A percentile compares a stretch with the other conserved stretches of the same genome.
Evolutionary conservation across 2,797 vertebrate genomes (phyloP).

Genomic region (Ceyx erithaca): DNA sequence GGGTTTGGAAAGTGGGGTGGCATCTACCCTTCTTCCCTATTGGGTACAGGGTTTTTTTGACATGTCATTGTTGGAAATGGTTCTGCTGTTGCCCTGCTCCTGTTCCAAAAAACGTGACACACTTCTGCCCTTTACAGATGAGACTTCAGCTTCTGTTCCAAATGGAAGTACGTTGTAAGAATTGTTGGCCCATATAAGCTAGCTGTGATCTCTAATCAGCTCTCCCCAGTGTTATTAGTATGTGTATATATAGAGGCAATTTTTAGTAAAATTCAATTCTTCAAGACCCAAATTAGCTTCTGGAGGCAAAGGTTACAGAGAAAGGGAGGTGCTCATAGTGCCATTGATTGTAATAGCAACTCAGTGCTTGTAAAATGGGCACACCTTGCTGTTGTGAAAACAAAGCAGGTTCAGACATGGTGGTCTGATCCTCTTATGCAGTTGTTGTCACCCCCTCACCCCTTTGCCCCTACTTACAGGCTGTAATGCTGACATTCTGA

Average conservation of each 20-base stretch:
- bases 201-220: not conserved
- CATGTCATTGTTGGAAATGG: not conserved
- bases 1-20: not conserved
- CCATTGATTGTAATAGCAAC: not conserved
- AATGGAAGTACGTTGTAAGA: not conserved
- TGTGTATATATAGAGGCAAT: constrained; percentile 26
- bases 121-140: not conserved
- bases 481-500: not conserved
- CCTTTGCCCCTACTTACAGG: not conserved
- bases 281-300: not conserved
- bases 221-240: constrained; percentile 1
- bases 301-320: not conserved
- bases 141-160: not conserved
- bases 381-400: constrained; percentile 26
- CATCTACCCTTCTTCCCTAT: not conserved
- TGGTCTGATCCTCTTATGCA: not conserved
- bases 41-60: not conserved
- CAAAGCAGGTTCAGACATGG: not conserved
- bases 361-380: not conserved
- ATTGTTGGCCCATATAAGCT: constrained; percentile 28
- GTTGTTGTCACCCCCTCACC: not conserved
- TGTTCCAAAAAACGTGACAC: not conserved
- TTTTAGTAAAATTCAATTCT: constrained; percentile 6
- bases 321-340: not conserved
- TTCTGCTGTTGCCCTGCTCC: not conserved